Base-by-base conservation (phyloP, 2,888 invertebrate species). In the Latrodectus elegans region DNA sequence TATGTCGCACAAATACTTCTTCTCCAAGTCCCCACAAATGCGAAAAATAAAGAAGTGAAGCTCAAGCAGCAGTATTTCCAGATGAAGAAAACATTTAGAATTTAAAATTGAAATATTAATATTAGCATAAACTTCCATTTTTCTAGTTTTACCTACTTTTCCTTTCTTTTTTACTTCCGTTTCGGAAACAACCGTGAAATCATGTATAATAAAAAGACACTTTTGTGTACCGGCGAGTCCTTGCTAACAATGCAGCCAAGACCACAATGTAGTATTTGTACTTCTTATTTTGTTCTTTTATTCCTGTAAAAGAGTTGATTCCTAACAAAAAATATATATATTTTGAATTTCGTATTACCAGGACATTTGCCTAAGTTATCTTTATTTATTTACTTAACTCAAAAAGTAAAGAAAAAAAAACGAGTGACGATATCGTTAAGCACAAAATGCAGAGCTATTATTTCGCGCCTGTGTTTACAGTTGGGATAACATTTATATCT, bases 101-200 rank as follows among this genome's bases (percentile, higher is more conserved):
- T 83, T 83, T 83, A 76, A 83, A 83, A 83, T 83, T 83, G 83
- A 83, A 83, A 83, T 83, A 83, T 83, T 83, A 83, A 64, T 76
- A 83, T 83, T 83, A 83, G 76, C 83, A 83, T 83, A 83, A 76
- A 72, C 71, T 76, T 72, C 49, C 64, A 38, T 38, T 38, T 38
- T 38, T 38, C 38, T 38, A 38, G 38, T 38, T 38, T 38, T 38
- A 38, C 38, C 38, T 38, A 38, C 38, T 38, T 38, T 38, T 60
- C 51, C 49, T 26, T 75, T 14, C 12, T 14, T 71, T 79, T 60
- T 55, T 15, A 38, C 53, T 71, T 55, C 68, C 38, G 11, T 60
- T 14, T 64, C 1, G 51, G 68, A 80, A 72, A 80, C 51, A 83
- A 64, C 71, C 49, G 71, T 68, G 76, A 83, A 83, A 76, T 83